These are phyloP conservation scores for Microcebus tavaratra DNA, from an alignment of 2,113 vertebrate species.

Conservation along the genomic window DNA sequence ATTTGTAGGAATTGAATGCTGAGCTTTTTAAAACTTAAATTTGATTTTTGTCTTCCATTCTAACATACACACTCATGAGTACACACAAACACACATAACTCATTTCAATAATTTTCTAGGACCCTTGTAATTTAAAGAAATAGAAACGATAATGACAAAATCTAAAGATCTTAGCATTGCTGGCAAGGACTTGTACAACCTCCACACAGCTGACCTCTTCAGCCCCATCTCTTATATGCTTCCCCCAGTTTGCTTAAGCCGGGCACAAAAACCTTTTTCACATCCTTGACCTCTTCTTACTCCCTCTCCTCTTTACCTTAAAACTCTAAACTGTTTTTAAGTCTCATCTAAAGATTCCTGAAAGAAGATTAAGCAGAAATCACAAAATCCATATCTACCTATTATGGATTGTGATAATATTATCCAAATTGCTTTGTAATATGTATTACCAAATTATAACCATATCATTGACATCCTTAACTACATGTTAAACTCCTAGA, in stretches of 20 bases:
- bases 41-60: not conserved
- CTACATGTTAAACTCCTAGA: not conserved
- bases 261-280: not conserved
- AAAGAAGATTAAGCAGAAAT: not conserved
- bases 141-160: not conserved
- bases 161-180: not conserved
- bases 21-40: not conserved
- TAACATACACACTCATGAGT: accelerated
- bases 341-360: not conserved
- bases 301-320: not conserved
- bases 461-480: too few relatives aligned
- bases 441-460: not conserved
- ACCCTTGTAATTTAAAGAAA: not conserved
- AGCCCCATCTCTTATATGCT: accelerated
- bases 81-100: not conserved
- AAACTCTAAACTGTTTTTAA: not conserved
- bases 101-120: not conserved
- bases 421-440: not conserved
- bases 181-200: too few relatives aligned
- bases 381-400: not conserved
- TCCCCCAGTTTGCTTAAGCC: accelerated
- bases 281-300: not conserved
- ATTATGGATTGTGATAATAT: not conserved
- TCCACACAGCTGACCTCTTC: not conserved
- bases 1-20: not conserved